These are phyloP conservation scores for Caligus rogercresseyi DNA, from an alignment of 1,140 invertebrate species.

Conservation along the genomic window DNA sequence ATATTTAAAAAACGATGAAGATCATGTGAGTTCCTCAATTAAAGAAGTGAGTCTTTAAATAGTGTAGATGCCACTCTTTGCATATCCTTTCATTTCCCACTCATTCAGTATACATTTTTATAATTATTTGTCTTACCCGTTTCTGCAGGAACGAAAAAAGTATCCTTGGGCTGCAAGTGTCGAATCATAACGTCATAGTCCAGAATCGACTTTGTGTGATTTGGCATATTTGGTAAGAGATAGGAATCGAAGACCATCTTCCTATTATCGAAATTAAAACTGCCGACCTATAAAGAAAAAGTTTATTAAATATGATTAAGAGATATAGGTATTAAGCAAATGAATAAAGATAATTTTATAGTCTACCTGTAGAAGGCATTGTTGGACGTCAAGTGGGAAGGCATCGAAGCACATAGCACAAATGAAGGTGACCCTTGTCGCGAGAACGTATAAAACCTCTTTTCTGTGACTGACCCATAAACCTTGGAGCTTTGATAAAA, in stretches of 20 bases:
- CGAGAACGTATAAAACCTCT: conserved; percentile 15
- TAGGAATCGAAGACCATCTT: conserved; percentile 17
- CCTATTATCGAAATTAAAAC: conserved; percentile 19
- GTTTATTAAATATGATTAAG: not conserved
- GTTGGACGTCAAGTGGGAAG: conserved; percentile 17
- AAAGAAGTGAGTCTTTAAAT: no score
- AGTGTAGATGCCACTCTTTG: no score
- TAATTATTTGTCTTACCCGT: conserved; percentile 1
- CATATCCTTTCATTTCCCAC: no score
- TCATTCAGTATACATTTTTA: no score
- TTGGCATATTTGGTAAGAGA: conserved; percentile 11
- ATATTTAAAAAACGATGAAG: no score
- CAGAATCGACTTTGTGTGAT: conserved; percentile 15
- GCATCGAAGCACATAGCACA: conserved; percentile 19
- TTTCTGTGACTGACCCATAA: conserved; percentile 12
- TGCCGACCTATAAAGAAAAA: conserved; percentile 14
- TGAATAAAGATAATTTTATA: not conserved
- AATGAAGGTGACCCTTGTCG: conserved; percentile 15
- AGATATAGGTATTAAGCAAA: not conserved
- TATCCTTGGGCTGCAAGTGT: conserved; percentile 1
- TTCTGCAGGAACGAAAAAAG: conserved; percentile 13
- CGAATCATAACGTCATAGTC: conserved; percentile 11
- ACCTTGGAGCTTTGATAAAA: conserved; percentile 16
- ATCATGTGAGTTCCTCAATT: no score
- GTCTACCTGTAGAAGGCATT: conserved; percentile 7